Percentiles rank a stretch among this genome's conserved stretches.
phyloP scores from a whole-genome alignment of 2,113 vertebrate genomes.

The Ammodytes dubius region DNA sequence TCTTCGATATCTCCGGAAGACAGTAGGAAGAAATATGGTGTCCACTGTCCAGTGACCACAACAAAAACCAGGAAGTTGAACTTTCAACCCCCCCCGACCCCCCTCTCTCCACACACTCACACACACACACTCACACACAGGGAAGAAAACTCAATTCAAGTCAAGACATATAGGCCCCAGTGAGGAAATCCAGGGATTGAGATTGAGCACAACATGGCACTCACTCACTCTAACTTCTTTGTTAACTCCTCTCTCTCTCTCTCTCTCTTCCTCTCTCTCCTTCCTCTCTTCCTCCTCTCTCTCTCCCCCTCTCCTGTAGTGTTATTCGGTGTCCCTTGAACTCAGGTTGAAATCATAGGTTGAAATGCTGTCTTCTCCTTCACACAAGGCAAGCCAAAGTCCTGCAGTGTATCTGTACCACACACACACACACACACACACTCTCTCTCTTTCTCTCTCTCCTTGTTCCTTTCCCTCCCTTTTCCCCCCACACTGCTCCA shows the following conservation, averaged over 20 bases:
- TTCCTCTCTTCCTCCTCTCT: slow-evolving; percentile 34
- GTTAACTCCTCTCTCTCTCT: slow-evolving; percentile 18
- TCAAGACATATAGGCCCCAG: neutral
- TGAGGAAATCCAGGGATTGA: slow-evolving; percentile 5
- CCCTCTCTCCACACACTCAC: too few relatives aligned
- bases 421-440: too few relatives aligned
- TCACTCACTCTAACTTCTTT: slow-evolving; percentile 16
- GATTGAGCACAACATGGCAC: slow-evolving; percentile 40
- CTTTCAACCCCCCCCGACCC: neutral
- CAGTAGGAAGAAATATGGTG: neutral
- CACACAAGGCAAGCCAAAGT: slow-evolving; percentile 67
- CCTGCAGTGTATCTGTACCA: slow-evolving; percentile 37
- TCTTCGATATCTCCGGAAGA: slow-evolving; percentile 10
- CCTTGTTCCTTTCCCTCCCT: slow-evolving; percentile 63
- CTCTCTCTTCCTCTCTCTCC: too few relatives aligned
- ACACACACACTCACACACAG: too few relatives aligned
- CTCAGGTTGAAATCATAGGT: slow-evolving; percentile 39
- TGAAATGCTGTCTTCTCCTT: slow-evolving; percentile 27
- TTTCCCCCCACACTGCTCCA: slow-evolving; percentile 38
- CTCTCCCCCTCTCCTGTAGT: neutral
- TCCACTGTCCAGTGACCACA: neutral
- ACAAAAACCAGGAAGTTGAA: slow-evolving; percentile 1
- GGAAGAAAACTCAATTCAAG: neutral
- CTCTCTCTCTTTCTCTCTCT: slow-evolving; percentile 13
- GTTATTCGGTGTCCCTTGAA: slow-evolving; percentile 50